A percentile compares a stretch with the other conserved stretches of the same genome.
phyloP scores from a whole-genome alignment of 2,888 invertebrate species.

The Drosophila anomelani region DNA sequence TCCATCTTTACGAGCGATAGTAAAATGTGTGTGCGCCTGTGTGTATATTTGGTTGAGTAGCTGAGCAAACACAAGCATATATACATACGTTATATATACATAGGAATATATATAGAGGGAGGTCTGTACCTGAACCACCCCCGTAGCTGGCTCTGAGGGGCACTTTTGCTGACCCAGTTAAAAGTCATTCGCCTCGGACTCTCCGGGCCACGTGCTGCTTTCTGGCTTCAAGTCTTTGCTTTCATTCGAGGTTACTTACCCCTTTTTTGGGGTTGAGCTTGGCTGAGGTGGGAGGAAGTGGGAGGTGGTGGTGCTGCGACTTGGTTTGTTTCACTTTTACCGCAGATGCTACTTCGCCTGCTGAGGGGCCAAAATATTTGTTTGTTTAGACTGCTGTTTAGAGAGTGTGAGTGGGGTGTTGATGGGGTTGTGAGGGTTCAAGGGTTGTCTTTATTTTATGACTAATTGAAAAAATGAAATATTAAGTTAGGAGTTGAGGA shows the following conservation, averaged over 20 bases:
- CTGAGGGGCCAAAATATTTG: constrained; percentile 20
- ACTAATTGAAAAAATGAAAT: constrained; percentile 53
- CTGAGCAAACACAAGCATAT: constrained; percentile 19
- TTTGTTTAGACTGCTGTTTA: constrained; percentile 46
- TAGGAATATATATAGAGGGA: not conserved
- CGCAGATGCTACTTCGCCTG: constrained; percentile 1
- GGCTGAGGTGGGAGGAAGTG: not conserved
- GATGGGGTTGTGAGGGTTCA: constrained; percentile 13
- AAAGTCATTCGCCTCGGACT: constrained; percentile 68
- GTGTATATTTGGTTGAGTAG: constrained; percentile 39
- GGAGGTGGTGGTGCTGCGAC: constrained; percentile 15
- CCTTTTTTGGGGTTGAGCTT: constrained; percentile 45
- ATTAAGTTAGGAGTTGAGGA: not conserved
- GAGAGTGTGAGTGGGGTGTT: not conserved
- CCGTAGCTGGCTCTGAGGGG: constrained; percentile 31
- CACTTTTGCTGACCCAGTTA: constrained; percentile 80
- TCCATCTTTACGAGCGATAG: constrained; percentile 73
- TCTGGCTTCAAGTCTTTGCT: constrained; percentile 65
- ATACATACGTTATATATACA: not conserved
- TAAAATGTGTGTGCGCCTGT: constrained; percentile 55
- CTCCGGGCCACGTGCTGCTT: constrained; percentile 49
- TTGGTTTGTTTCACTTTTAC: constrained; percentile 40
- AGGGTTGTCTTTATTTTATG: constrained; percentile 45
- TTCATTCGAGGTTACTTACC: constrained; percentile 81
- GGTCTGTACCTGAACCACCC: constrained; percentile 35